Evolutionary conservation across 2,888 invertebrate species (phyloP), one percentile per base, ranked within the genome.

Genomic region (Leptopilina drosophilae): DNA sequence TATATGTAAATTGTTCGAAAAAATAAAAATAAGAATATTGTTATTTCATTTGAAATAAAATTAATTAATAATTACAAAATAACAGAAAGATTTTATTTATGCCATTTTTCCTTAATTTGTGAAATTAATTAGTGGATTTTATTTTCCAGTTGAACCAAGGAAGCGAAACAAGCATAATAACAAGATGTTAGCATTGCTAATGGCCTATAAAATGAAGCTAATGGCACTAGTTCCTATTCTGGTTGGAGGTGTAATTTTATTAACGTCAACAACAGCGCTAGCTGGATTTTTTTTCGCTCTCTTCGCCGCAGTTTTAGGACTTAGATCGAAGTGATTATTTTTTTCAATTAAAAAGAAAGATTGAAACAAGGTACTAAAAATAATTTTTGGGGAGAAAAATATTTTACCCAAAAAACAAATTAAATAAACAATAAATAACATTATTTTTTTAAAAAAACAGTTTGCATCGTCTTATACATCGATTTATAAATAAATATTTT

Each of bases 231-330:
- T 97, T 62, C 97, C 97, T 0, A 93, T 96, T 0, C 91, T 97
- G 89, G 93, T 97, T 83, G 95, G 96, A 77, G 94, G 93, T 6
- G 91, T 97, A 33, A 92, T 96, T 1, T 92, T 97, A 9, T 91
- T 97, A 75, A 95, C 96, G 5, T 96, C 96, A 81, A 95, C 96
- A 0, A 96, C 97, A 0, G 96, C 96, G 20, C 90, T 97, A 80
- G 97, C 96, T 26, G 97, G 97, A 83, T 97, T 97, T 92, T 97
- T 97, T 93, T 97, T 97, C 90, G 96, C 97, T 0, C 92, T 97
- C 14, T 97, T 97, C 87, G 96, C 96, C 76, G 96, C 97, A 1
- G 95, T 96, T 5, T 95, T 97, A 93, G 96, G 96, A 78, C 92
- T 96, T 82, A 96, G 90, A 82, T 76, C 82, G 20, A 86, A 83